A percentile compares a stretch with the other conserved stretches of the same genome.
These are phyloP conservation scores for Perizoma flavofasciatum DNA, from an alignment of 2,888 invertebrate species.

Conservation along the genomic window DNA sequence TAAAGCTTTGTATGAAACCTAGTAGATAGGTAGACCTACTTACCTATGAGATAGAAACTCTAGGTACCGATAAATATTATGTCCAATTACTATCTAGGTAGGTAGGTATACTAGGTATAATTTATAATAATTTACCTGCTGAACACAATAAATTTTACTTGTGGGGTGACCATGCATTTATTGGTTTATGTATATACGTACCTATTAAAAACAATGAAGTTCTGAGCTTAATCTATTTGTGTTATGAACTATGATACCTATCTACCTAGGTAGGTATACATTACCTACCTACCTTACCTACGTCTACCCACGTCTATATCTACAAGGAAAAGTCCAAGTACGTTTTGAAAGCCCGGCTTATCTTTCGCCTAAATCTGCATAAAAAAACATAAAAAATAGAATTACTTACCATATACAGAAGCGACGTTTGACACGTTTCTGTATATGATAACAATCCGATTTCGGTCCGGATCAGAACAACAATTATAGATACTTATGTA, in stretches of 20 bases:
- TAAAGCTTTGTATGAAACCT: too few relatives aligned
- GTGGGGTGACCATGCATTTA: not conserved
- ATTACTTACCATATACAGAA: slow-evolving; percentile 2
- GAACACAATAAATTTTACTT: not conserved
- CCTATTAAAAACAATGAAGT: too few relatives aligned
- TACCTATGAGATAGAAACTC: too few relatives aligned
- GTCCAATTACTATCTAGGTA: not conserved
- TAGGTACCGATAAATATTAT: too few relatives aligned
- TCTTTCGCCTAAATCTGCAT: slow-evolving; percentile 35
- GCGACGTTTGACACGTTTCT: slow-evolving; percentile 28
- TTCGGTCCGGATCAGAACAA: slow-evolving; percentile 32
- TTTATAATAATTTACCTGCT: too few relatives aligned
- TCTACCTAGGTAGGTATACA: too few relatives aligned
- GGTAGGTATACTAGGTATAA: not conserved
- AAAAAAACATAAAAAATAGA: slow-evolving; percentile 20
- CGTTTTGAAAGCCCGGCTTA: slow-evolving; percentile 27
- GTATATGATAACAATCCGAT: slow-evolving; percentile 31
- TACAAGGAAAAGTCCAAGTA: slow-evolving; percentile 10
- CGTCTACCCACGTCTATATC: not conserved
- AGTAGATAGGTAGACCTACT: too few relatives aligned
- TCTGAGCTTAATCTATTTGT: too few relatives aligned
- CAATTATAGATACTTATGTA: too few relatives aligned
- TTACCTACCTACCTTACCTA: too few relatives aligned
- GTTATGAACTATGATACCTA: too few relatives aligned
- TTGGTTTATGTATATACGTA: not conserved